These are phyloP conservation scores for Morinoia aosen DNA, from an alignment of 2,888 invertebrate genomes.

Conservation along the genomic window DNA sequence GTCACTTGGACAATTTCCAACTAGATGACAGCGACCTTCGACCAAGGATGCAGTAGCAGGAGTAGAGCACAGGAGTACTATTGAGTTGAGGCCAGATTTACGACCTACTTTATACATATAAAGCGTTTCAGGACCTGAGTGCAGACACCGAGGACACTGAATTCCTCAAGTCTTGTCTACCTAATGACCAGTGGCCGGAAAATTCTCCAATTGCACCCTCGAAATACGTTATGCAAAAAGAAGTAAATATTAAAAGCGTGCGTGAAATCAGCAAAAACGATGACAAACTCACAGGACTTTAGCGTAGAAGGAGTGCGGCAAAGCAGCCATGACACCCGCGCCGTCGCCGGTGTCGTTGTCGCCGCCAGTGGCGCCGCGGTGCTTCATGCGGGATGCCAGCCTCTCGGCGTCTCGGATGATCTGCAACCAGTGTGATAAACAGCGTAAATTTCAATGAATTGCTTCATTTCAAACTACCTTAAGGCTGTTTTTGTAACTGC, in stretches of 20 bases:
- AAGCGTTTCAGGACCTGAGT: too few species aligned
- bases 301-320: conserved; percentile 94
- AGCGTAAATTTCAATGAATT: neutral
- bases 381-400: conserved; percentile 97
- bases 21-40: too few species aligned
- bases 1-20: too few species aligned
- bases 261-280: neutral
- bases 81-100: too few species aligned
- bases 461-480: neutral
- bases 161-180: too few species aligned
- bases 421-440: conserved; percentile 73
- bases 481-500: neutral
- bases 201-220: too few species aligned
- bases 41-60: too few species aligned
- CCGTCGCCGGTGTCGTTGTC: conserved; percentile 99
- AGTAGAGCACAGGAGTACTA: too few species aligned
- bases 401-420: conserved; percentile 96
- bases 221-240: neutral
- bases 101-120: too few species aligned
- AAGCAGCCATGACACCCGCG: conserved; percentile 95
- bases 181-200: too few species aligned
- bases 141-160: too few species aligned
- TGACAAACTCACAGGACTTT: conserved; percentile 78
- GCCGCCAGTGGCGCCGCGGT: conserved; percentile 98
- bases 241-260: neutral